Evolutionary conservation across 2,888 invertebrate genomes (phyloP), one percentile per base, ranked within the genome.

Genomic region (Agrotis clavis): DNA sequence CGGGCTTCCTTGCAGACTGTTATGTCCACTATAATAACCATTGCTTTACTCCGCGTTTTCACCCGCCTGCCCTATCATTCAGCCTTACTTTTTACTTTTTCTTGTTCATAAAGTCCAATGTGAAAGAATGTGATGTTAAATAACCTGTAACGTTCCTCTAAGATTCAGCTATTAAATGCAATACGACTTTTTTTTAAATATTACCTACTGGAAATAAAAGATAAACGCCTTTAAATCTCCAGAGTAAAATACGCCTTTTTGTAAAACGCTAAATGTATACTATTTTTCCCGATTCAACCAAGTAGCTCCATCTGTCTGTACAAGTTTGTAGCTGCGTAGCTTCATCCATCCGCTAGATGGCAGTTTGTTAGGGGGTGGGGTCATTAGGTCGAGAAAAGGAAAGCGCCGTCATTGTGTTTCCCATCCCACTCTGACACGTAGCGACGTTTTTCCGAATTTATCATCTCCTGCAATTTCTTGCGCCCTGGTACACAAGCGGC

Each of bases 231-330:
- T 35, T 7, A 7, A 35, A 35, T 35, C 7, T 6, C 1, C 35
- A 35, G 35, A 7, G 35, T 56, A 18, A 30, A 50, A 50, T 50
- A 19, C n/a, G 6, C n/a, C n/a, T 9, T 50, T n/a, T 9, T 54
- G 25, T 54, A 16, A 25, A 53, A 54, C 7, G 16, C 21, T 54
- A 18, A 53, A 16, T n/a, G n/a, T n/a, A n/a, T 53, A 16, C 4
- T 35, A 18, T 1, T 60, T 35, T 45, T 64, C 41, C 41, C 11
- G 6, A 25, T 45, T 30, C n/a, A 56, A 53, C 45, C 4, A 19
- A 62, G 19, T 62, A 69, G 51, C 16, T 35, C 70, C 47, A 47
- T 47, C 71, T 71, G 21, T 57, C 18, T 1, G 9, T 21, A 41
- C 2, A n/a, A 48, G n/a, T 51, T 45, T 7, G 13, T 25, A 56